phyloP scores from a whole-genome alignment of 2,113 vertebrate species.

The Thinocorus orbignyianus region DNA sequence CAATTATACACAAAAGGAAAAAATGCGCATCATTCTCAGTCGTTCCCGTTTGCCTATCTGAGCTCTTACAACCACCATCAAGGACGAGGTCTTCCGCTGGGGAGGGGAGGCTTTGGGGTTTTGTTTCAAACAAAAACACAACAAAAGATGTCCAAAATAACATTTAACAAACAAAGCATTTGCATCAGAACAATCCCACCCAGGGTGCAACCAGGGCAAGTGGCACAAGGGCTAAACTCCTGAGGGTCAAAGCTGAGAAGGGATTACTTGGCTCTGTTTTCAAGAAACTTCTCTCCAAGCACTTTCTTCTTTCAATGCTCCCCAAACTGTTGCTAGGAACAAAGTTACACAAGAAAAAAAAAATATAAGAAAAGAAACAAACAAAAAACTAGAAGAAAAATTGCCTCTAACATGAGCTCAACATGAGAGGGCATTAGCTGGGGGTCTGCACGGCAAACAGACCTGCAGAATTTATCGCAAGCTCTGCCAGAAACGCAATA shows the following conservation, averaged over 20 bases:
- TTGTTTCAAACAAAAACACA: not conserved
- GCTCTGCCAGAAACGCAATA: not conserved
- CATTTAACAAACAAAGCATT: not conserved
- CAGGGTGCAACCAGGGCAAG: not conserved
- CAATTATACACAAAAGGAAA: not conserved
- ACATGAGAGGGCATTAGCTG: not conserved
- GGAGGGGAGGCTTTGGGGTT: not conserved
- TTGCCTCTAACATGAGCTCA: not conserved
- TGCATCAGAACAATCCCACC: not conserved
- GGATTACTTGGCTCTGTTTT: not conserved
- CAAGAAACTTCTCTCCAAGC: not conserved
- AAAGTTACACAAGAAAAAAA: not conserved
- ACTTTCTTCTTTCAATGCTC: not conserved
- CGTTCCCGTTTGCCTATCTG: not conserved
- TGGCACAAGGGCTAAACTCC: not conserved
- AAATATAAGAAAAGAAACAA: too few species aligned
- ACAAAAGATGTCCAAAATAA: conserved; percentile 8
- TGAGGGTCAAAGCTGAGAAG: not conserved
- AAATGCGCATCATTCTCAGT: not conserved
- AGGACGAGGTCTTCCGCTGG: not conserved
- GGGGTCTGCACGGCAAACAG: not conserved
- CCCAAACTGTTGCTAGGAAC: conserved; percentile 36
- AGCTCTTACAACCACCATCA: not conserved
- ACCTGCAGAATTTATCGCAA: not conserved
- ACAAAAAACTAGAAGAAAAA: not conserved